These are phyloP conservation scores for Heteropelma amictum DNA, from an alignment of 2,888 invertebrate genomes.

Conservation along the genomic window DNA sequence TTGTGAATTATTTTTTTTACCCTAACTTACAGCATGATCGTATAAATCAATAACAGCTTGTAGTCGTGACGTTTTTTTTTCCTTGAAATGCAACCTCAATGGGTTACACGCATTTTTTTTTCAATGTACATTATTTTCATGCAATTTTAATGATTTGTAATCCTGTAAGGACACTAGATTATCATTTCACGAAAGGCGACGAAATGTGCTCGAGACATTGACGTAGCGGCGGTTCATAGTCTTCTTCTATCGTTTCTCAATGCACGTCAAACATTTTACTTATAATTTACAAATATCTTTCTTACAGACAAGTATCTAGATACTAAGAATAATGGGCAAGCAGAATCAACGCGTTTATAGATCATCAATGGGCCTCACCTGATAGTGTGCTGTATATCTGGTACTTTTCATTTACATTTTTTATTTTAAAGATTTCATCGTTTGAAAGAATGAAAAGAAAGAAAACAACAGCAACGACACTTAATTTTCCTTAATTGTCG, in stretches of 20 bases:
- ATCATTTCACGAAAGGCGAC: neutral
- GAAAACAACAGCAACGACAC: neutral
- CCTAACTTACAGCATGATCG: slow-evolving; percentile 41
- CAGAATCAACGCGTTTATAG: slow-evolving; percentile 77
- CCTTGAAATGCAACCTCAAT: slow-evolving; percentile 33
- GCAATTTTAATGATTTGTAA: neutral
- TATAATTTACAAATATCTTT: slow-evolving; percentile 67
- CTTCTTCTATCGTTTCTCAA: slow-evolving; percentile 9
- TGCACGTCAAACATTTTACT: slow-evolving; percentile 44
- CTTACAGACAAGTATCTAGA: slow-evolving; percentile 76
- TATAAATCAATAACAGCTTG: slow-evolving; percentile 50
- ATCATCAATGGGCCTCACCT: slow-evolving; percentile 73
- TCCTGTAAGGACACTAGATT: neutral
- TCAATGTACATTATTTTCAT: neutral
- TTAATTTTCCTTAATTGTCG: slow-evolving; percentile 12
- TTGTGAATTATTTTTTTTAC: slow-evolving; percentile 11
- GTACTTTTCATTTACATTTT: slow-evolving; percentile 72
- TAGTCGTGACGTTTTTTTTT: slow-evolving; percentile 39
- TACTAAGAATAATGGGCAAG: slow-evolving; percentile 77
- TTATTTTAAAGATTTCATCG: slow-evolving; percentile 72
- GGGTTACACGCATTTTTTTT: slow-evolving; percentile 15
- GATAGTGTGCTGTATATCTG: slow-evolving; percentile 75
- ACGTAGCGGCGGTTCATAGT: slow-evolving; percentile 28
- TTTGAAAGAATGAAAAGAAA: slow-evolving; percentile 9
- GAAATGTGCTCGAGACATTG: slow-evolving; percentile 50